Conservation (phyloP, 92 coral and sea anemone species). For the Paramuricea clavata region DNA sequence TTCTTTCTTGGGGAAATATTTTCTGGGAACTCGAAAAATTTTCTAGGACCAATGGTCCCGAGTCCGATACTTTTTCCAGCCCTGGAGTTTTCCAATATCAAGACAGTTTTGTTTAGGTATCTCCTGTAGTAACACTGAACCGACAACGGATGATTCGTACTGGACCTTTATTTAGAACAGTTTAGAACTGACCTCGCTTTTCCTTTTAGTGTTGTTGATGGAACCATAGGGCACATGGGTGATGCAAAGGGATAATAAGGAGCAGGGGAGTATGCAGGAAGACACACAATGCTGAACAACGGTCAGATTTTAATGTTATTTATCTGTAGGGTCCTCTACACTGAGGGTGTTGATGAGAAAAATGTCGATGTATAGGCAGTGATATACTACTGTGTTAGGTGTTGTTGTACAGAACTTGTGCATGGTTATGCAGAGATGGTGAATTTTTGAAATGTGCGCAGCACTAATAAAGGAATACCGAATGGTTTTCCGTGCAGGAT, state of each 20-base stretch:
- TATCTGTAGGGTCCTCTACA: background rate
- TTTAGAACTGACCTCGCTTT: background rate
- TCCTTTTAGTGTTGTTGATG: background rate
- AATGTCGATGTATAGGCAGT: background rate
- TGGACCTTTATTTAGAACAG: background rate
- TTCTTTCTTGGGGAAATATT: too few relatives aligned
- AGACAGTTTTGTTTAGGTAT: too few relatives aligned
- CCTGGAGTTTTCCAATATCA: too few relatives aligned
- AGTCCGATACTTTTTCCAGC: too few relatives aligned
- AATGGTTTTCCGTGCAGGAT: too few relatives aligned
- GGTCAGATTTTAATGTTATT: constrained; percentile 24
- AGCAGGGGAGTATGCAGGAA: background rate
- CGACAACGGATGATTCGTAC: too few relatives aligned
- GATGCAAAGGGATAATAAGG: background rate
- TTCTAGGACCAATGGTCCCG: background rate
- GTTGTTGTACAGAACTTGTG: background rate
- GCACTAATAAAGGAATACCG: too few relatives aligned
- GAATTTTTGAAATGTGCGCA: background rate
- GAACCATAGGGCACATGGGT: background rate
- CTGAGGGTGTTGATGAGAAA: background rate
- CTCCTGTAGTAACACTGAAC: too few relatives aligned
- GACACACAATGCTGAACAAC: background rate
- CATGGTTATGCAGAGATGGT: background rate
- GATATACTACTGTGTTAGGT: background rate
- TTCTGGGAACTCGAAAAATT: too few relatives aligned